Percentiles rank a stretch among this genome's conserved stretches.
These are phyloP conservation scores for Threskiornis aethiopicus DNA, from an alignment of 2,797 vertebrate genomes.

Conservation along the genomic window DNA sequence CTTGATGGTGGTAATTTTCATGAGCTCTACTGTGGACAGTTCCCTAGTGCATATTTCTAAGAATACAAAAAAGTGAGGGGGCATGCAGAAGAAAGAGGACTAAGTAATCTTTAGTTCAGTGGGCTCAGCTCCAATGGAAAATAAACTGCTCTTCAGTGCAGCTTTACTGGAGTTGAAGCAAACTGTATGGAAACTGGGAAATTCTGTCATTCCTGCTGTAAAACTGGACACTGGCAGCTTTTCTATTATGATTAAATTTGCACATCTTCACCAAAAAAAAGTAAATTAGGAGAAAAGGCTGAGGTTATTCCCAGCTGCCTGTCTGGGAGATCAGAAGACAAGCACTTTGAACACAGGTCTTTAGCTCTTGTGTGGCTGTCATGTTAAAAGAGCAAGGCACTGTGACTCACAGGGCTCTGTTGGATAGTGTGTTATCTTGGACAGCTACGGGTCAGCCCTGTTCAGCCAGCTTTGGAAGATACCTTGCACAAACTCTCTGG, in stretches of 20 bases:
- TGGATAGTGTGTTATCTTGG: not conserved
- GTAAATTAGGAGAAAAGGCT: not conserved
- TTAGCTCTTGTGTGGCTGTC: not conserved
- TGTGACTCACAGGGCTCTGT: not conserved
- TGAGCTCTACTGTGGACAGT: not conserved
- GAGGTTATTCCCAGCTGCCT: not conserved
- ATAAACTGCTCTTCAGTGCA: not conserved
- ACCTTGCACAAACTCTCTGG: not conserved
- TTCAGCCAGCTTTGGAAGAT: not conserved
- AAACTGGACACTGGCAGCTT: not conserved
- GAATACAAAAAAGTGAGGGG: not conserved
- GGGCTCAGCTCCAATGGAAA: not conserved
- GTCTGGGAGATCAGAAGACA: not conserved
- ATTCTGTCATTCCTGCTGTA: not conserved
- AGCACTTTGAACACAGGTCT: not conserved
- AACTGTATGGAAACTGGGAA: not conserved
- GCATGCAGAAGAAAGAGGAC: no score
- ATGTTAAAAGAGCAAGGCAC: fast-evolving
- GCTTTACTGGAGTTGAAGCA: not conserved
- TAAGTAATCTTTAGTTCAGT: not conserved
- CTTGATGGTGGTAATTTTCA: not conserved
- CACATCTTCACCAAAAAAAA: not conserved
- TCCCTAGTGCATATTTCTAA: not conserved
- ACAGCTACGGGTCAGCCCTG: not conserved
- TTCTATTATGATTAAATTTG: not conserved